Base-by-base conservation (phyloP, 2,113 vertebrate genomes). In the Planiliza haematocheilus region DNA sequence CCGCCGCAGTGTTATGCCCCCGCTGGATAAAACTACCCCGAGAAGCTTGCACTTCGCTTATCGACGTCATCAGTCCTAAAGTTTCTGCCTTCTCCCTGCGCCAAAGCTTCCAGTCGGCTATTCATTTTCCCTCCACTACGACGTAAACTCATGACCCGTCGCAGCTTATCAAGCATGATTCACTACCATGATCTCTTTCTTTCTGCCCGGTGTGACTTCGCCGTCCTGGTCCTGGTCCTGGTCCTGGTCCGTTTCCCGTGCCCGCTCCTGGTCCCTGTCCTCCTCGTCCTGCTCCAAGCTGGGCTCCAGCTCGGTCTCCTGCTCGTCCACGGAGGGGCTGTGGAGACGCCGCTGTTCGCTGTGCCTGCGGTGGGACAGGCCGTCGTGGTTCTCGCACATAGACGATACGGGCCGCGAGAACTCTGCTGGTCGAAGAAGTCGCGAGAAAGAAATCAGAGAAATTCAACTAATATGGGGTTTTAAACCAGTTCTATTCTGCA, bases 101-200 rank as follows among this genome's bases (percentile, higher is more conserved):
- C 36, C 49, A 9, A 63, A 24, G 58, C 10, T 14, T 68, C 10
- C 24, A 57, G 8, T 12, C 61, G 38, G 53, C 17, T 58, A 13
- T 30, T 30, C 2, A 30, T 3, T 30, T 2, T 30, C 3, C 2
- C 24, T 30, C 5, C 24, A 30, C 34, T 37, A 55, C 5, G 18
- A 10, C 21, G 12, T 30, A 45, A 41, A 24, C 30, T 20, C 16
- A 20, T 30, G 38, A 56, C 52, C 66, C 20, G 20, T 13, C 4
- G 8, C 2, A 16, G 7, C 52, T 6, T 36, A 17, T 34, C 7
- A 10, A 42, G 18, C 52, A 55, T 46, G 21, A 30, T 53, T 46
- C 7, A 49, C 21, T 95, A 99, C 97, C 96, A 96, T 96, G 24
- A 99, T 91, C 61, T 99, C 97, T 60, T 96, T 99, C 91, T 97